A percentile compares a stretch with the other conserved stretches of the same genome.
phyloP scores from a whole-genome alignment of 2,888 invertebrate species.

The Dicyrtomina minuta region DNA sequence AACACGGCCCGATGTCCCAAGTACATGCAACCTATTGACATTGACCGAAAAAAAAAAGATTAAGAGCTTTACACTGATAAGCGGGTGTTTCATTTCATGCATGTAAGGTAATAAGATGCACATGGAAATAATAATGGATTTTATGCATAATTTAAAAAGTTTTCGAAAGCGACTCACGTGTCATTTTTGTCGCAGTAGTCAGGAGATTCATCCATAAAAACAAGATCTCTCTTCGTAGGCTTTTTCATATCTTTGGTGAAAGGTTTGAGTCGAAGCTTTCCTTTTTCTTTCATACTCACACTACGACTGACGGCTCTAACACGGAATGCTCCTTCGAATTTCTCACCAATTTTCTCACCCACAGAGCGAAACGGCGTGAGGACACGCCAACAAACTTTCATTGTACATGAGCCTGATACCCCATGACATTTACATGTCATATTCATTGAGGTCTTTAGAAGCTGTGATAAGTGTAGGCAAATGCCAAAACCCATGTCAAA shows the following conservation, averaged over 20 bases:
- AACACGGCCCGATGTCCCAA: conserved; percentile 75
- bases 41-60: conserved; percentile 3
- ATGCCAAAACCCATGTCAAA: too few species aligned
- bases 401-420: conserved; percentile 87
- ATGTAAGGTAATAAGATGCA: too few species aligned
- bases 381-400: conserved; percentile 86
- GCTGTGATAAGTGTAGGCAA: conserved; percentile 57
- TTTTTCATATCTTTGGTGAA: conserved; percentile 76
- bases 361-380: conserved; percentile 74
- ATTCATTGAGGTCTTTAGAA: conserved; percentile 70
- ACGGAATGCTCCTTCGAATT: conserved; percentile 84
- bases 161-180: conserved; percentile 64
- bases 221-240: conserved; percentile 85
- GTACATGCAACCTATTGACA: conserved; percentile 52
- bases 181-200: conserved; percentile 86
- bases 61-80: too few species aligned
- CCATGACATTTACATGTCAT: conserved; percentile 91
- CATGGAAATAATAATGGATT: too few species aligned
- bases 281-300: conserved; percentile 43
- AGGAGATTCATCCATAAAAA: conserved; percentile 85
- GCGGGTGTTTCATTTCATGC: too few species aligned
- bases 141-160: not conserved
- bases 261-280: conserved; percentile 62
- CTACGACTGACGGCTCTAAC: conserved; percentile 69
- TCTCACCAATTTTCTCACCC: conserved; percentile 73